These are phyloP conservation scores for Odontocerum albicorne DNA, from an alignment of 2,888 invertebrate species.

Conservation along the genomic window DNA sequence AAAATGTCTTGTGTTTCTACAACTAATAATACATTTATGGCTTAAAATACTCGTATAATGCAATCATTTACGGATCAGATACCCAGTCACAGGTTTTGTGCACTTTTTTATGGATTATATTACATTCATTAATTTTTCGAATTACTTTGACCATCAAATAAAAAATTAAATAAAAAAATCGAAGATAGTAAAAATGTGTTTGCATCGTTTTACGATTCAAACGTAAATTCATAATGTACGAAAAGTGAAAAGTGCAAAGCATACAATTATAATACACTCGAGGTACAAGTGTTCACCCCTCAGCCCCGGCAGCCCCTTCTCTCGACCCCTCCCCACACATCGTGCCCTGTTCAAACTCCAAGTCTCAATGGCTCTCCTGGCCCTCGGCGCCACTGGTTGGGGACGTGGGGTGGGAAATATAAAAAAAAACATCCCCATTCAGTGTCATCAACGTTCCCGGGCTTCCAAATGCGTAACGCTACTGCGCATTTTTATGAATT, in stretches of 20 bases:
- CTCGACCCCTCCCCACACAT: neutral
- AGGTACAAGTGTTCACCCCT: constrained; percentile 18
- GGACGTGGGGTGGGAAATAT: constrained; percentile 16
- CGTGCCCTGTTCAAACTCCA: constrained; percentile 16
- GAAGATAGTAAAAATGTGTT: too few relatives aligned
- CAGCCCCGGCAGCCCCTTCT: constrained; percentile 6
- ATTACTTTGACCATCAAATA: too few relatives aligned
- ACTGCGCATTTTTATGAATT: neutral
- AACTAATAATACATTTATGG: too few relatives aligned
- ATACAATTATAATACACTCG: constrained; percentile 32
- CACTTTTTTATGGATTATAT: too few relatives aligned
- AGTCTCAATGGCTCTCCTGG: constrained; percentile 27
- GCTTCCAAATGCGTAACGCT: neutral
- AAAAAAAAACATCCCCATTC: neutral
- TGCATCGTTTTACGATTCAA: constrained; percentile 2
- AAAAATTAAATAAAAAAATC: too few relatives aligned
- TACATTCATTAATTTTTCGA: too few relatives aligned
- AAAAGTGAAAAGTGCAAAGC: constrained; percentile 32
- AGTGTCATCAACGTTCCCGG: neutral
- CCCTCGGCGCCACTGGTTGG: constrained; percentile 9
- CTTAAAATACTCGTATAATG: too few relatives aligned
- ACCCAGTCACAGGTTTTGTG: too few relatives aligned
- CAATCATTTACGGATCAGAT: too few relatives aligned
- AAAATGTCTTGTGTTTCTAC: too few relatives aligned
- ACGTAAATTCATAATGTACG: constrained; percentile 14